Evolutionary conservation across 2,113 vertebrate species (phyloP).

Genomic region (Myxocyprinus asiaticus): DNA sequence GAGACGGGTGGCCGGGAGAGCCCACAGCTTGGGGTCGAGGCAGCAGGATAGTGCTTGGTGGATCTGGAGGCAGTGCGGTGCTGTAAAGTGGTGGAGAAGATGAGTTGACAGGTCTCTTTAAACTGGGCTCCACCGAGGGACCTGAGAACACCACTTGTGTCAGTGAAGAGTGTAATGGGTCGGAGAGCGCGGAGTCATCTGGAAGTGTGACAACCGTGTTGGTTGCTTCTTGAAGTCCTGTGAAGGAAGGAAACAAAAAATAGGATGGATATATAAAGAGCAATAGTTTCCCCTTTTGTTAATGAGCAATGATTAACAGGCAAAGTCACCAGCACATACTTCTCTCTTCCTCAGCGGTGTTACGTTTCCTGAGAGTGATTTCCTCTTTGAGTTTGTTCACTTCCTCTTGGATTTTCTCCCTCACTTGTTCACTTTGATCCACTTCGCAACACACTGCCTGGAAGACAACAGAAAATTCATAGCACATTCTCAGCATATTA

Average conservation of each 20-base stretch:
- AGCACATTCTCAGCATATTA: too few relatives aligned
- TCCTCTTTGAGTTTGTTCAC: slow-evolving; percentile 92
- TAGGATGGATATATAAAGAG: slow-evolving; percentile 8
- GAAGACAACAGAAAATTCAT: slow-evolving; percentile 48
- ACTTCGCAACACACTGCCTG: slow-evolving; percentile 95
- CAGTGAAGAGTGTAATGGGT: slow-evolving; percentile 65
- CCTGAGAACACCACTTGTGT: slow-evolving; percentile 78
- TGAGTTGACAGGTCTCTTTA: slow-evolving; percentile 63
- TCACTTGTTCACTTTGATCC: slow-evolving; percentile 92
- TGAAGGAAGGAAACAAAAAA: background rate
- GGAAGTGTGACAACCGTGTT: slow-evolving; percentile 60
- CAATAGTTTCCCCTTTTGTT: background rate
- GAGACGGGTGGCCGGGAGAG: slow-evolving; percentile 84
- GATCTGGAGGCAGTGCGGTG: slow-evolving; percentile 78
- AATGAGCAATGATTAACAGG: background rate
- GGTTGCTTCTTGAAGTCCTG: slow-evolving; percentile 68
- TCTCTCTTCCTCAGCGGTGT: slow-evolving; percentile 86
- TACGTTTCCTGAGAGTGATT: slow-evolving; percentile 89
- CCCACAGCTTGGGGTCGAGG: slow-evolving; percentile 94
- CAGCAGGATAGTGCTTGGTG: slow-evolving; percentile 83
- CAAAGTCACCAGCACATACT: slow-evolving; percentile 77
- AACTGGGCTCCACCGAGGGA: slow-evolving; percentile 78
- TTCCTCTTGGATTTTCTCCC: slow-evolving; percentile 91
- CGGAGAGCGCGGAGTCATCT: slow-evolving; percentile 66
- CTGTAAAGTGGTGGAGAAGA: slow-evolving; percentile 86